A percentile compares a stretch with the other conserved stretches of the same genome.
Evolutionary conservation across 2,113 vertebrate species (phyloP).

Genomic region (Microcebus jonahi): DNA sequence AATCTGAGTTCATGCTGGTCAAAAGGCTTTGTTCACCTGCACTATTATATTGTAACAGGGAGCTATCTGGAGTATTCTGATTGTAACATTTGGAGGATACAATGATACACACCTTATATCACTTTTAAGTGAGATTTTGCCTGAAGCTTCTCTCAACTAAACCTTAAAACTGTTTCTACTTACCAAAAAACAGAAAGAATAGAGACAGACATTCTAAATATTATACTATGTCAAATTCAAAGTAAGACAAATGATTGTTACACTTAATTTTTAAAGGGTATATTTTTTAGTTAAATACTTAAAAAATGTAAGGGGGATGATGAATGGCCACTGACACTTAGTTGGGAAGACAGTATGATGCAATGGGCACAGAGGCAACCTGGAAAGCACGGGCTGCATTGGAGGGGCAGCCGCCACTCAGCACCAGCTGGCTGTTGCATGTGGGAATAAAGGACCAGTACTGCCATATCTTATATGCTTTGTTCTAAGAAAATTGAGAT

Average conservation of each 20-base stretch:
- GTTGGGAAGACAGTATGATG: background rate
- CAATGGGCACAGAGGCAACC: background rate
- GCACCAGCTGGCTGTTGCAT: background rate
- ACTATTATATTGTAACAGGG: background rate
- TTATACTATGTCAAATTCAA: background rate
- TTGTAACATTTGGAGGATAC: background rate
- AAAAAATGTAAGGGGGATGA: background rate
- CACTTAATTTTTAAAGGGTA: background rate
- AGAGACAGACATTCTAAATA: background rate
- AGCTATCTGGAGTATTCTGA: background rate
- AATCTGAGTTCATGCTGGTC: background rate
- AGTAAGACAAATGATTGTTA: background rate
- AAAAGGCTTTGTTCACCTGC: background rate
- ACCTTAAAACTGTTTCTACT: background rate
- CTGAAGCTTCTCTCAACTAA: background rate
- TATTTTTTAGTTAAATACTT: background rate
- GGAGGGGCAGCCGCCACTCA: background rate
- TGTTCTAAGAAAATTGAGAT: background rate
- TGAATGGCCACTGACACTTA: background rate
- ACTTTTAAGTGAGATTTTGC: background rate
- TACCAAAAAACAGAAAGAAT: background rate
- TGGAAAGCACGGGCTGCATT: rapidly evolving
- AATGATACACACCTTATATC: background rate
- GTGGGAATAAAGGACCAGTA: background rate
- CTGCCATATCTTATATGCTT: background rate